Conservation (phyloP, 2,797 vertebrate species). For the Falco concolor region DNA sequence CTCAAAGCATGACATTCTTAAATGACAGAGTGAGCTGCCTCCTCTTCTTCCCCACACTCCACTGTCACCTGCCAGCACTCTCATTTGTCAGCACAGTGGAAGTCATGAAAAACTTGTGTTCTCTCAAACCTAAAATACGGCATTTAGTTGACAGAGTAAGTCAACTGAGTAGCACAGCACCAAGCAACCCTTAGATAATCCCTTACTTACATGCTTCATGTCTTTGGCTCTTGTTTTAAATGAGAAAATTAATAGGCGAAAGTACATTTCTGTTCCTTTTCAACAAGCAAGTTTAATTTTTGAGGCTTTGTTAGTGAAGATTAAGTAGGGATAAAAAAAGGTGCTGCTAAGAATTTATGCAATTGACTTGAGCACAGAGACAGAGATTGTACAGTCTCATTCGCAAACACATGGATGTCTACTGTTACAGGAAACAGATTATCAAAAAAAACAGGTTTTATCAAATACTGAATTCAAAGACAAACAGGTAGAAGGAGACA, state of each 20-base stretch:
- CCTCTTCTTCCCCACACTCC: neutral
- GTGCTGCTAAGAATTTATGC: neutral
- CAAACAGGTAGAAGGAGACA: neutral
- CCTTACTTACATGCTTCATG: neutral
- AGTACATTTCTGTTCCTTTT: neutral
- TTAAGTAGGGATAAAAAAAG: neutral
- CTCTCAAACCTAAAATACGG: neutral
- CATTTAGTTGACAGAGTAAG: neutral
- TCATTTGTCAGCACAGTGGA: neutral
- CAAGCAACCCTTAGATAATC: neutral
- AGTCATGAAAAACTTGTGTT: neutral
- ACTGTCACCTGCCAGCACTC: neutral
- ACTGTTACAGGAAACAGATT: neutral
- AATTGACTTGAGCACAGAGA: neutral
- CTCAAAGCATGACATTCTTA: neutral
- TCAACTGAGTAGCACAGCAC: neutral
- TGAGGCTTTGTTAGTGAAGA: neutral
- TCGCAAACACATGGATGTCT: neutral
- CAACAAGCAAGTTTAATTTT: neutral
- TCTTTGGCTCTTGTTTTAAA: conserved; percentile 1
- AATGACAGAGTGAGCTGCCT: neutral
- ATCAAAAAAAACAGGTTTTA: neutral
- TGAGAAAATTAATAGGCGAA: neutral
- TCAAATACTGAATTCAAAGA: neutral
- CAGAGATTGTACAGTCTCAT: neutral